A percentile compares a stretch with the other conserved stretches of the same genome.
phyloP scores from a whole-genome alignment of 1,140 invertebrate species.

The Helicoverpa armigera region DNA sequence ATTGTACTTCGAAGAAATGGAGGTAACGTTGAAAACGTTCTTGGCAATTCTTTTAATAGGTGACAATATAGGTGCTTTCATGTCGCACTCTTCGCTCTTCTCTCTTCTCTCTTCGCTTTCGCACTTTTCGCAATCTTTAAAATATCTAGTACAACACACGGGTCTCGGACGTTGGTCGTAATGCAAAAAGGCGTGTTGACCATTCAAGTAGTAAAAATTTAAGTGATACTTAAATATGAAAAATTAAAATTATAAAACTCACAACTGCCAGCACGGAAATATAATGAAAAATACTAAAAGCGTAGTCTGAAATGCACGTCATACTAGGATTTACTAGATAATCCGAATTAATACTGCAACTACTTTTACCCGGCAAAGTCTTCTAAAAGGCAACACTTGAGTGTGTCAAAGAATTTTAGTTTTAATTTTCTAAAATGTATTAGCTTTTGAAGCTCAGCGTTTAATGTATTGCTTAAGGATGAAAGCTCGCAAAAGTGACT shows the following conservation, averaged over 20 bases:
- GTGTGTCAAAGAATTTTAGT: constrained; percentile 3
- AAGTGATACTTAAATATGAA: not conserved
- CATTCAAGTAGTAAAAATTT: no score
- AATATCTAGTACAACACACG: no score
- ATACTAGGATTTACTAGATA: constrained; percentile 35
- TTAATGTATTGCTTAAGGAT: not conserved
- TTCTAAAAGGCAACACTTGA: constrained; percentile 5
- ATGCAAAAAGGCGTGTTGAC: no score
- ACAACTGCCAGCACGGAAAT: not conserved
- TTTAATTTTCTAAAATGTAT: constrained; percentile 9
- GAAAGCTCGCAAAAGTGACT: no score
- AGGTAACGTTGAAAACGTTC: not conserved
- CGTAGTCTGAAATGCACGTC: constrained; percentile 16
- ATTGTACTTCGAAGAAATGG: not conserved
- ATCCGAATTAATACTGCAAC: constrained; percentile 22
- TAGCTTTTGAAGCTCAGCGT: not conserved
- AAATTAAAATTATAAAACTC: not conserved
- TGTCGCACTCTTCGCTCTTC: no score
- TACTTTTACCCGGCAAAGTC: constrained; percentile 2
- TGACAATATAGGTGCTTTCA: not conserved
- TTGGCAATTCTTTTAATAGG: not conserved
- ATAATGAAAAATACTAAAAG: constrained; percentile 29
- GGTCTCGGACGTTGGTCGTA: no score
- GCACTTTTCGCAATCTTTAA: no score
- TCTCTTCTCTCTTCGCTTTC: no score